Evolutionary conservation across 2,113 vertebrate species (phyloP).

Genomic region (Tragelaphus scriptus): DNA sequence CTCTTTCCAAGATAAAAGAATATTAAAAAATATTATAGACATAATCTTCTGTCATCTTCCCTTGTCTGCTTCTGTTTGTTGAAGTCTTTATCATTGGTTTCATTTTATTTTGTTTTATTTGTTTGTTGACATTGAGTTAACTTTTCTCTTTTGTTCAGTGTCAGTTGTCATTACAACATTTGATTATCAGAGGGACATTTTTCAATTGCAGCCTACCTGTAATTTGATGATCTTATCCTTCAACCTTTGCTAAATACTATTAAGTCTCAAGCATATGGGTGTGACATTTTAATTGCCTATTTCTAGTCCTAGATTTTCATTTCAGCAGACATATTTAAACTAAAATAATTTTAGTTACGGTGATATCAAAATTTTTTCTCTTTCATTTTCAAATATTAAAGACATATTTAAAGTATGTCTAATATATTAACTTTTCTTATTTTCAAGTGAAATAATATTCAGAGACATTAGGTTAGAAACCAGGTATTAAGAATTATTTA

Average conservation of each 20-base stretch:
- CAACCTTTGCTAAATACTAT: not conserved
- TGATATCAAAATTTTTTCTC: not conserved
- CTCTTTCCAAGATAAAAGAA: not conserved
- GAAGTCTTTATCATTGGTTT: not conserved
- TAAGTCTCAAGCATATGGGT: not conserved
- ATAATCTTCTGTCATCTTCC: not conserved
- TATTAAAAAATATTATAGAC: not conserved
- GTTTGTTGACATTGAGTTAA: not conserved
- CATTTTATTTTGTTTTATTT: not conserved
- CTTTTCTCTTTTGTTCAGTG: not conserved
- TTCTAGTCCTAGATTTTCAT: conserved; percentile 21
- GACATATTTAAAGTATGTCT: not conserved
- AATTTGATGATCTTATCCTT: not conserved
- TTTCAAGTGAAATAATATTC: not conserved
- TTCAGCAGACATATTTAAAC: not conserved
- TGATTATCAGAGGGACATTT: not conserved
- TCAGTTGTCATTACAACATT: not conserved
- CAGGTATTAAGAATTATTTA: not conserved
- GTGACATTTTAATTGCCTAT: not conserved
- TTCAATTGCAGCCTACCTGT: not conserved
- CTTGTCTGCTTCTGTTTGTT: not conserved
- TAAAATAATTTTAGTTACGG: not conserved
- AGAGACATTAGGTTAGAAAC: not conserved
- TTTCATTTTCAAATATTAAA: conserved; percentile 32
- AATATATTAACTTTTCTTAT: not conserved